Base-by-base conservation (phyloP, 2,797 vertebrate genomes). In the Lepilemur septentrionalis region DNA sequence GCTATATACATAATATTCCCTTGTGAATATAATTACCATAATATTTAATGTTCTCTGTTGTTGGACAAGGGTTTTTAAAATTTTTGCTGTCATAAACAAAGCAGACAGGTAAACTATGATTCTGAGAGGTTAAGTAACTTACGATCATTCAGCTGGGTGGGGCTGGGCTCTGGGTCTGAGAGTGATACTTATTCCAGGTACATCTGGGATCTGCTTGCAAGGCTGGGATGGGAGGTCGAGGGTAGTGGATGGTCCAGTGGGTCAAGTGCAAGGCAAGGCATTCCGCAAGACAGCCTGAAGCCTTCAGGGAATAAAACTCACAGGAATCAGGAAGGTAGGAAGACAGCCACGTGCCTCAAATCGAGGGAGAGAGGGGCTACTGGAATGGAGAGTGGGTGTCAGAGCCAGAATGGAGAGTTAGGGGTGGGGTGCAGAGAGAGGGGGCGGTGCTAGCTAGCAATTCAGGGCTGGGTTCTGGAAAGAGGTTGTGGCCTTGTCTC, bases 101-200 rank as follows among this genome's bases (percentile, higher is more conserved):
- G 52, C 35, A n/a, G 65, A 32, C 6, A 25, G 55, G 28, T 41
- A 48, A 83, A 30, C 32, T 10, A 17, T 15, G 8, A 43, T 92
- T 69, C 25, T 6, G 30, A 25, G 32, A 75, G n/a, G 35, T 30
- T 55, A 9, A 61, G 14, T 46, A 52, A 75, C 70, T 86, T 76
- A 14, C 23, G 11, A 38, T 25, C 35, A 30, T 23, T 61, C 50
- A 28, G 65, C 35, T 65, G 28, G 32, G 8, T 5, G 63, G 32
- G 23, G 8, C 43, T 1, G 4, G 43, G 18, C n/a, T 73, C 6
- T 25, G 2, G 46, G 9, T 48, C 3, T 80, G 48, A 72, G 57
- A 50, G 23, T 5, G 38, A 2, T 0, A 0, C 22, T 7, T 23
- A 32, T 55, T 55, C 32, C n/a, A 4, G 38, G 5, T 69, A 2